Percentiles rank a stretch among this genome's conserved stretches.
Conservation (phyloP, 1,140 invertebrate species). For the Choristoneura fumiferana region DNA sequence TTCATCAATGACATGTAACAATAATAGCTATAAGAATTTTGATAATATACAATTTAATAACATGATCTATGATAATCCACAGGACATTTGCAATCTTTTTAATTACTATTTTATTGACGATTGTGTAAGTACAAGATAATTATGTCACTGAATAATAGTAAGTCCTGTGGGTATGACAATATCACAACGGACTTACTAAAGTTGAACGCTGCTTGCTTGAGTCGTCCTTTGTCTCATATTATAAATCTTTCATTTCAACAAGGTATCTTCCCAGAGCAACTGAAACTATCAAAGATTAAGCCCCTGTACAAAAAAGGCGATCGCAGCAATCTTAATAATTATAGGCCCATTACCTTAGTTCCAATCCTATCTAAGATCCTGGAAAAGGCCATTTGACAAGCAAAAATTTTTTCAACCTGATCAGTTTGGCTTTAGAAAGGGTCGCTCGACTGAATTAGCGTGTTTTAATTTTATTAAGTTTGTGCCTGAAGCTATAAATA, state of each 20-base stretch:
- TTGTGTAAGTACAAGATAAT: not conserved
- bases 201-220: not conserved
- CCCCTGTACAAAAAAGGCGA: not conserved
- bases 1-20: not conserved
- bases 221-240: no score
- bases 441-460: not conserved
- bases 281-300: not conserved
- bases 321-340: not conserved
- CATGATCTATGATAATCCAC: not conserved
- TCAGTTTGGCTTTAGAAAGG: constrained; percentile 14
- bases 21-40: not conserved
- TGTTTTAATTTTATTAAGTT: constrained; percentile 1
- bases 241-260: not conserved
- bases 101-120: not conserved
- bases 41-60: not conserved
- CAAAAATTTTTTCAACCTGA: not conserved
- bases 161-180: not conserved
- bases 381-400: not conserved
- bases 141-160: not conserved
- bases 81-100: not conserved
- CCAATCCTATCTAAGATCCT: no score
- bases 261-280: not conserved
- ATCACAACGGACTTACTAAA: not conserved
- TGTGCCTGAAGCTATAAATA: constrained; percentile 13
- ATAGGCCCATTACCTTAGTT: not conserved